phyloP scores from a whole-genome alignment of 2,888 invertebrate genomes.

The Chorisops tibialis region DNA sequence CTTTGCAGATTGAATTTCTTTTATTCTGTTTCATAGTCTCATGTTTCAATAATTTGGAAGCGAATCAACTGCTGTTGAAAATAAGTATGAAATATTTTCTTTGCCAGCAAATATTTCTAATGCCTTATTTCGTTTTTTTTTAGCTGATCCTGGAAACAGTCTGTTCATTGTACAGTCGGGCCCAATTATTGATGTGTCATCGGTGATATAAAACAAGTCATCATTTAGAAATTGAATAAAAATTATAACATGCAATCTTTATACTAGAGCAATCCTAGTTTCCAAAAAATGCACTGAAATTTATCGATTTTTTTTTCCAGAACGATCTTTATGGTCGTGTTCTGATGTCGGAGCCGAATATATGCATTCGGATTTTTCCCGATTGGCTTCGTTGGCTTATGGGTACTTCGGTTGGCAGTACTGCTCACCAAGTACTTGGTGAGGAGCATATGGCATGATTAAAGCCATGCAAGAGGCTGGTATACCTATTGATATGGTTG shows the following conservation, averaged over 20 bases:
- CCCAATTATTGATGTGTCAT: constrained; percentile 87
- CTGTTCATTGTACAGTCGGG: constrained; percentile 97
- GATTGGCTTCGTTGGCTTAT: constrained; percentile 96
- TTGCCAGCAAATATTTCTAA: constrained; percentile 37
- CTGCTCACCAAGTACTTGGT: constrained; percentile 94
- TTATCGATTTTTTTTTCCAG: constrained; percentile 59
- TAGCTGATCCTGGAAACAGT: constrained; percentile 92
- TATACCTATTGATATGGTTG: constrained; percentile 98
- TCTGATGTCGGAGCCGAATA: constrained; percentile 81
- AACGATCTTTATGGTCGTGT: constrained; percentile 88
- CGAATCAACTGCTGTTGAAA: constrained; percentile 88
- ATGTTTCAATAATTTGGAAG: constrained; percentile 73
- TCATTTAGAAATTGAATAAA: not conserved
- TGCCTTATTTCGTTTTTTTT: not conserved
- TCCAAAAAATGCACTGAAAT: too few species aligned
- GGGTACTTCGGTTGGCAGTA: constrained; percentile 96
- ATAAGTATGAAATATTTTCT: constrained; percentile 59
- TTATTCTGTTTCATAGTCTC: too few species aligned
- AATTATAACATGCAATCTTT: not conserved
- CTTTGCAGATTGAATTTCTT: too few species aligned
- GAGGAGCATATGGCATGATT: constrained; percentile 98
- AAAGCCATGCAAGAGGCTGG: constrained; percentile 93
- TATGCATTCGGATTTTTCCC: constrained; percentile 95
- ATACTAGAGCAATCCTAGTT: constrained; percentile 79
- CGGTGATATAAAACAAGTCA: constrained; percentile 55